Conservation (phyloP, 2,888 invertebrate species). For the Allygus modestus region DNA sequence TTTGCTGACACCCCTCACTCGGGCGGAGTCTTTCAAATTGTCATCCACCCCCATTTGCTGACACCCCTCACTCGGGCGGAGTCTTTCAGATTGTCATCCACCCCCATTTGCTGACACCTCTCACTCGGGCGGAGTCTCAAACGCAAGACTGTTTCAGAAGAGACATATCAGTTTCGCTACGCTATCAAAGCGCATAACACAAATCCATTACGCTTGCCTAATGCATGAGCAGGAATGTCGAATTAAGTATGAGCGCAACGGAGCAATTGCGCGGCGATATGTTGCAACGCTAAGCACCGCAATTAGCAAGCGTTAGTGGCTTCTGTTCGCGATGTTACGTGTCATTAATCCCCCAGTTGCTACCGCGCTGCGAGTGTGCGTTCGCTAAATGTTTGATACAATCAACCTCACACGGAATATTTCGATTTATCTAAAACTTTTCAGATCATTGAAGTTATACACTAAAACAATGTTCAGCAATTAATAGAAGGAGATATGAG, state of each 20-base stretch:
- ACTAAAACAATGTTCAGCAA: not conserved
- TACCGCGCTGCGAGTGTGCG: not conserved
- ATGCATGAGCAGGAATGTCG: conserved; percentile 12
- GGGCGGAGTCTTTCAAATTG: too few relatives aligned
- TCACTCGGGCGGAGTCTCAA: too few relatives aligned
- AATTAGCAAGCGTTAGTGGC: conserved; percentile 24
- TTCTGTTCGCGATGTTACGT: conserved; percentile 14
- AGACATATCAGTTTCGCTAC: conserved; percentile 3
- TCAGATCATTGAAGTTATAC: not conserved
- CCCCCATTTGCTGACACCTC: too few relatives aligned
- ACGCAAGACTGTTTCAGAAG: too few relatives aligned
- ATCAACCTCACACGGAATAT: not conserved
- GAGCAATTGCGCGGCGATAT: not conserved
- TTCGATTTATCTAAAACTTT: not conserved
- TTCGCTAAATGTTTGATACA: not conserved
- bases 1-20: too few relatives aligned
- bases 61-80: too few relatives aligned
- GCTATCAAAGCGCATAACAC: not conserved
- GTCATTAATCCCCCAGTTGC: conserved; percentile 19
- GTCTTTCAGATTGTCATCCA: too few relatives aligned
- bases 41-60: too few relatives aligned
- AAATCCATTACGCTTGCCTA: not conserved
- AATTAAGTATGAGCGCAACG: not conserved
- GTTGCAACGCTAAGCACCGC: conserved; percentile 34
- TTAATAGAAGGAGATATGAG: not conserved